phyloP scores from a whole-genome alignment of 2,113 vertebrate species.

The Chloroceryle aenea region DNA sequence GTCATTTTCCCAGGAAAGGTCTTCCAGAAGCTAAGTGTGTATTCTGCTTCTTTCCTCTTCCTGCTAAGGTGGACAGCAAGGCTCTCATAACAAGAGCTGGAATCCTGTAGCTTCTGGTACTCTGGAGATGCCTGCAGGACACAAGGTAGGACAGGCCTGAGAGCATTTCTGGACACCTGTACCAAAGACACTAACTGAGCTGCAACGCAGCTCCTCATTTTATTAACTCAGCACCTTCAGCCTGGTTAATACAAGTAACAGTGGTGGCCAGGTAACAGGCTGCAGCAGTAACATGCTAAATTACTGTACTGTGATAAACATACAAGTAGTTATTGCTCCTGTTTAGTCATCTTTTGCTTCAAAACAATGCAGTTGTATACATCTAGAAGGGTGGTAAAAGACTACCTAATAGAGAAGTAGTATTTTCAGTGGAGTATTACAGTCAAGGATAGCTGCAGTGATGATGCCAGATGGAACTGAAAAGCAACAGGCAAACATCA shows the following conservation, averaged over 20 bases:
- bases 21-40: conserved; percentile 94
- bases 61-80: conserved; percentile 86
- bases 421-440: neutral
- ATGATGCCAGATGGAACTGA: neutral
- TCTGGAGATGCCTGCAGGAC: conserved; percentile 83
- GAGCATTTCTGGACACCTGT: neutral
- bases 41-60: conserved; percentile 92
- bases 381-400: neutral
- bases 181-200: neutral
- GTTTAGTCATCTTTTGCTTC: neutral
- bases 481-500: neutral
- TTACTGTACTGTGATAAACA: neutral
- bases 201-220: neutral
- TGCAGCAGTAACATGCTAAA: neutral
- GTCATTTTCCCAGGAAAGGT: conserved; percentile 99
- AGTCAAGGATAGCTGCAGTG: neutral
- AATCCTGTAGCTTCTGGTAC: conserved; percentile 91
- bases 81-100: conserved; percentile 87
- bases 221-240: neutral
- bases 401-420: neutral
- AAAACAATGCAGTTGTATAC: neutral
- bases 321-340: neutral
- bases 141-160: neutral
- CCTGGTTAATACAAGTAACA: neutral
- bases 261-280: neutral